A percentile compares a stretch with the other conserved stretches of the same genome.
These are phyloP conservation scores for Anguilla megastoma DNA, from an alignment of 2,797 vertebrate genomes.

Conservation along the genomic window DNA sequence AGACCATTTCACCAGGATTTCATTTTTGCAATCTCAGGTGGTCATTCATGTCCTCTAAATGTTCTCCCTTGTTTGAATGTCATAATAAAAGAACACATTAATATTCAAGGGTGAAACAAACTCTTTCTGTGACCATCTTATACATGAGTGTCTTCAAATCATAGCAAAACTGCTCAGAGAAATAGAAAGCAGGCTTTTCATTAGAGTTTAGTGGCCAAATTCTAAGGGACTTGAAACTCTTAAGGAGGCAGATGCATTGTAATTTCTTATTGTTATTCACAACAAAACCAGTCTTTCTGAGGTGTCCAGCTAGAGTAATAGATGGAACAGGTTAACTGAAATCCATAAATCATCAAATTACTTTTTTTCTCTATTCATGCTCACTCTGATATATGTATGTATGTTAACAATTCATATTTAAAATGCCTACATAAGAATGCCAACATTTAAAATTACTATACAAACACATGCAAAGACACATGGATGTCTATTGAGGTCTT, in stretches of 20 bases:
- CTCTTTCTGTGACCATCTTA: background rate
- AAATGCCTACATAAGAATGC: background rate
- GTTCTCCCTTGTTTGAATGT: background rate
- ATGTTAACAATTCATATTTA: background rate
- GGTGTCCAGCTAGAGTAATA: background rate
- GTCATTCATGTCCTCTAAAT: background rate
- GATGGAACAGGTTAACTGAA: background rate
- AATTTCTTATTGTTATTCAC: background rate
- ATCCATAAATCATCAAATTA: background rate
- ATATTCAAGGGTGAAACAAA: background rate
- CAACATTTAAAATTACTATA: background rate
- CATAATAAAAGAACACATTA: background rate
- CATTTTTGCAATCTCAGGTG: background rate
- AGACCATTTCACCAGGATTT: background rate
- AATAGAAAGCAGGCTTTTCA: background rate
- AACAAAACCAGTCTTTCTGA: background rate
- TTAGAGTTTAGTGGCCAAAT: conserved; percentile 4
- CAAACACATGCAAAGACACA: background rate
- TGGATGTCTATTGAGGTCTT: background rate
- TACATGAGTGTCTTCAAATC: background rate
- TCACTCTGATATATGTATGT: background rate
- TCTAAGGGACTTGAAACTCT: background rate
- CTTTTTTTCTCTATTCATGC: background rate
- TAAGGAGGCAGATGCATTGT: conserved; percentile 6
- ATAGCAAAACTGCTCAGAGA: background rate